Evolutionary conservation across 2,113 vertebrate genomes (phyloP).

Genomic region (Callaeas wilsoni): DNA sequence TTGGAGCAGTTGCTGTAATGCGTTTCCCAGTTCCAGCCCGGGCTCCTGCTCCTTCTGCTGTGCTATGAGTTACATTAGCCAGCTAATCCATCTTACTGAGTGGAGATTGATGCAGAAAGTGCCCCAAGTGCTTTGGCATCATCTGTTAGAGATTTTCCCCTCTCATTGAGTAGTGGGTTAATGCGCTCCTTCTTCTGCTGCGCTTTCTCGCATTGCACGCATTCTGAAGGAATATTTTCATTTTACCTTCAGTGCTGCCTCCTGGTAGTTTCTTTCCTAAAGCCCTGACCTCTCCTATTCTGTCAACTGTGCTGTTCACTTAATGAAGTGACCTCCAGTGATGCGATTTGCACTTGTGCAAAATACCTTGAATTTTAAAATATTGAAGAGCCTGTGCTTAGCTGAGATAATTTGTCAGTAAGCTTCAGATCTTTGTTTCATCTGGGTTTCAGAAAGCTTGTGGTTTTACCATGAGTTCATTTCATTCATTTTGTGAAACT

Average conservation of each 20-base stretch:
- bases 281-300: not conserved
- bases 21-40: not conserved
- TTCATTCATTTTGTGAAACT: not conserved
- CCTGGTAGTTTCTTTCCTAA: not conserved
- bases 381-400: not conserved
- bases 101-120: not conserved
- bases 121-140: not conserved
- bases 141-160: not conserved
- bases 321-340: not conserved
- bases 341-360: not conserved
- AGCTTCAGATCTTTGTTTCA: not conserved
- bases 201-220: not conserved
- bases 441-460: not conserved
- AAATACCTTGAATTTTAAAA: not conserved
- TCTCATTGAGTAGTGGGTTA: not conserved
- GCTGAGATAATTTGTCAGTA: not conserved
- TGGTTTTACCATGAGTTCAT: not conserved
- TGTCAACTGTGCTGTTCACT: not conserved
- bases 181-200: not conserved
- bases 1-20: not conserved
- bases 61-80: not conserved
- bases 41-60: not conserved
- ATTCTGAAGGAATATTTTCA: not conserved
- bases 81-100: not conserved
- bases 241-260: not conserved